These are phyloP conservation scores for Automeris io DNA, from an alignment of 2,888 invertebrate genomes.

Conservation along the genomic window DNA sequence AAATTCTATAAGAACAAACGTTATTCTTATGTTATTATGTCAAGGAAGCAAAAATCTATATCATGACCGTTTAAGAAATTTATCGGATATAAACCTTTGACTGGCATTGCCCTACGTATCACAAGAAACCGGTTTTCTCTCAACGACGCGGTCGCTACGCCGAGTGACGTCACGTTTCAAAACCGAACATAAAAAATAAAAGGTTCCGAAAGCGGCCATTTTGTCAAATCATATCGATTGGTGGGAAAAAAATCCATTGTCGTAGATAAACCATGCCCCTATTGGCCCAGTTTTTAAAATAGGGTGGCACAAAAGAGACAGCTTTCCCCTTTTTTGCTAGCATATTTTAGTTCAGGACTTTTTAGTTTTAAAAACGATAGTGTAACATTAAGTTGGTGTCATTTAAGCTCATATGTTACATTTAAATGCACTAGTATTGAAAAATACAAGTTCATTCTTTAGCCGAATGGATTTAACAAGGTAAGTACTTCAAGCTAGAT, in stretches of 20 bases:
- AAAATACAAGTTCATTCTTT: too few species aligned
- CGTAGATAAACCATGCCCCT: slow-evolving; percentile 46
- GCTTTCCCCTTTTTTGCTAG: slow-evolving; percentile 62
- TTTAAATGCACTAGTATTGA: too few species aligned
- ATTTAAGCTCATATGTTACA: too few species aligned
- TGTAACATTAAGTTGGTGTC: not conserved
- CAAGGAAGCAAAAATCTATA: not conserved
- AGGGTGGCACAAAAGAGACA: slow-evolving; percentile 59
- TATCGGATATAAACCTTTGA: slow-evolving; percentile 1
- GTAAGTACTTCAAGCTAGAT: too few species aligned
- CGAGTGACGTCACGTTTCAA: slow-evolving; percentile 20
- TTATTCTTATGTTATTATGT: too few species aligned
- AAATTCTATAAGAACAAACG: too few species aligned
- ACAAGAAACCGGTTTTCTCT: slow-evolving; percentile 6
- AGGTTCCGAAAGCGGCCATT: slow-evolving; percentile 50
- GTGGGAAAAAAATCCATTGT: slow-evolving; percentile 70
- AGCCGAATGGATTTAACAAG: too few species aligned
- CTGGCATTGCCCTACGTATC: slow-evolving; percentile 3
- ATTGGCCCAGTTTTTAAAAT: slow-evolving; percentile 71
- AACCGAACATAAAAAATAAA: slow-evolving; percentile 24
- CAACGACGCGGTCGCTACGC: not conserved
- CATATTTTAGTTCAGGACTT: slow-evolving; percentile 46
- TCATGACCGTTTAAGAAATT: not conserved
- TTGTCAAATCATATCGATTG: slow-evolving; percentile 69
- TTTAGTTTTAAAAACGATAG: slow-evolving; percentile 30